These are phyloP conservation scores for Argopecten irradians DNA, from an alignment of 1,140 invertebrate genomes.

Conservation along the genomic window DNA sequence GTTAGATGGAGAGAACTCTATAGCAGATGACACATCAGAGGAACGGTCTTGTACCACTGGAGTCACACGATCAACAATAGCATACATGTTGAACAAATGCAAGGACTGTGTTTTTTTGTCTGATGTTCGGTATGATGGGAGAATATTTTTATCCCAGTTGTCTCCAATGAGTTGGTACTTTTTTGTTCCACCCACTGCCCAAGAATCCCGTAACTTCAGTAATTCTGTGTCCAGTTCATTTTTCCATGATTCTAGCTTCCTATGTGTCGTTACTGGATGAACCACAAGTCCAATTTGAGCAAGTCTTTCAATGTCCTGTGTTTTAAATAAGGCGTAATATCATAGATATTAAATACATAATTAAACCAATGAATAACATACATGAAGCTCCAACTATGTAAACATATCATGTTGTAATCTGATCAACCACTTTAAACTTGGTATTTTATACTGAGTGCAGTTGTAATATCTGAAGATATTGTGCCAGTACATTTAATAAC, in stretches of 20 bases:
- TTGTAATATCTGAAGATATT: no score
- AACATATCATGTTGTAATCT: no score
- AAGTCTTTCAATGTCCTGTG: constrained; percentile 33
- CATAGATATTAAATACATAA: no score
- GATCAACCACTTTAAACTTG: no score
- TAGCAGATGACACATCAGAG: neutral
- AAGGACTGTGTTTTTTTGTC: constrained; percentile 32
- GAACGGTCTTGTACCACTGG: neutral
- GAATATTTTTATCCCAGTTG: constrained; percentile 35
- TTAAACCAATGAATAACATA: no score
- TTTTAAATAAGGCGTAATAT: no score
- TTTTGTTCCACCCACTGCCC: neutral
- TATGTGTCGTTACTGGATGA: constrained; percentile 1
- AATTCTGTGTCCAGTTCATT: constrained; percentile 27
- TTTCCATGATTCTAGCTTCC: constrained; percentile 32
- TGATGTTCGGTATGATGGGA: constrained; percentile 26
- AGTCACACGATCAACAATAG: constrained; percentile 13
- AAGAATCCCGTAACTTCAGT: constrained; percentile 4
- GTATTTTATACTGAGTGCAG: no score
- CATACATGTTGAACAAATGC: constrained; percentile 35
- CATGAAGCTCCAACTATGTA: no score
- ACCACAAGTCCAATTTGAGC: neutral
- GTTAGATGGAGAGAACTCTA: neutral
- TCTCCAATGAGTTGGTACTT: constrained; percentile 37
- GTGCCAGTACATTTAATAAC: no score